Evolutionary conservation across 2,888 invertebrate species (phyloP), one percentile per base, ranked within the genome.

Genomic region (Dryocosmus kuriphilus): DNA sequence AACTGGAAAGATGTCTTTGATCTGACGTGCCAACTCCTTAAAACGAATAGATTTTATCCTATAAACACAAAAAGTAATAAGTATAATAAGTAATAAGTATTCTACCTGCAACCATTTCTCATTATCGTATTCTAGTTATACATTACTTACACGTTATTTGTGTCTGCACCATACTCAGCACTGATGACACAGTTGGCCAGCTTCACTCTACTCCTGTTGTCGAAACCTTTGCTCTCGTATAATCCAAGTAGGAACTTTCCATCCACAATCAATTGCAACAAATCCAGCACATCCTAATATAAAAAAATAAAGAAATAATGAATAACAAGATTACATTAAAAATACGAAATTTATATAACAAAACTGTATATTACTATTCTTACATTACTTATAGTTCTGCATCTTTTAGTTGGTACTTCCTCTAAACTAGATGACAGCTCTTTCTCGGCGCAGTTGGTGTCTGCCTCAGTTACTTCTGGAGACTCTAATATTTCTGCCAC

Each of bases 11-110:
- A 35, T n/a, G 9, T 63, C 16, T 35, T 32, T 32, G 9, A 63
- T 35, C 35, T 63, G 62, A 3, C 35, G 62, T n/a, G 62, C 30
- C n/a, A 63, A 35, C 32, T 30, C 62, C n/a, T 63, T 63, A 35
- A 63, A 63, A 63, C 62, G 62, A 63, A 6, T 22, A 24, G 27
- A 7, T 30, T 11, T 14, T 61, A 61, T 61, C 46, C 46, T 46
- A 19, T 46, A 46, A n/a, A 19, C 46, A 19, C 46, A 7, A 46
- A 46, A 41, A 41, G 16, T 14, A 41, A 41, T 16, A 16, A 41
- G 5, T 11, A 35, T 35, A 9, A 2, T 35, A 1, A 9, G 0
- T 3, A 38, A 35, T 7, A n/a, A n/a, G n/a, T 41, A 46, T 46
- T 46, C 46, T 46, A 19, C 46, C 19, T 46, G 5, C 19, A 46